These are phyloP conservation scores for Thalassarche chlororhynchos DNA, from an alignment of 2,113 vertebrate genomes.

Conservation along the genomic window DNA sequence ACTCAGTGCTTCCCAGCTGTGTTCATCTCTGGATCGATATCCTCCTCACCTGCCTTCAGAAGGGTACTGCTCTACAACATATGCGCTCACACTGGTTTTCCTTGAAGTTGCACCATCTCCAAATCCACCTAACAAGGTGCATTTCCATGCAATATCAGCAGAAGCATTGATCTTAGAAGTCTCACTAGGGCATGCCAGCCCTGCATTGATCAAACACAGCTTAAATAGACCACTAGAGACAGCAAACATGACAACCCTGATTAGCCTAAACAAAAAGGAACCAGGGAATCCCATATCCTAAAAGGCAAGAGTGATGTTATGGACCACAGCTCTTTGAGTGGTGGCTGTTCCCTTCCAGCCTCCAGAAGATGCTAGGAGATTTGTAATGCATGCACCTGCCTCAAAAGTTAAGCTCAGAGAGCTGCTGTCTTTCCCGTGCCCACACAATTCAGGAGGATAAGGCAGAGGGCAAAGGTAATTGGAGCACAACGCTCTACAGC, in stretches of 20 bases:
- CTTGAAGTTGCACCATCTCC: neutral
- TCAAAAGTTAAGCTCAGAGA: neutral
- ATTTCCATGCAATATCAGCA: neutral
- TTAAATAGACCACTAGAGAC: neutral
- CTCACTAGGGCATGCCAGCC: neutral
- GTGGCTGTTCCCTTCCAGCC: neutral
- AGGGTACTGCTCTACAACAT: neutral
- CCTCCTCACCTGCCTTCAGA: neutral
- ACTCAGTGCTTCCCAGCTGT: neutral
- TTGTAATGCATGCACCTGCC: neutral
- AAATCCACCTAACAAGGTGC: neutral
- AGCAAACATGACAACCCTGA: neutral
- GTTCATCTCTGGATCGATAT: neutral
- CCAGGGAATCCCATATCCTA: neutral
- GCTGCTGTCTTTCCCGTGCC: neutral
- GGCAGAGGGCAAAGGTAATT: neutral
- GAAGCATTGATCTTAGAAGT: neutral
- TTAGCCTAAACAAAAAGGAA: neutral
- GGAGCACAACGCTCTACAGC: neutral
- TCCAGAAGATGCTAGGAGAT: neutral
- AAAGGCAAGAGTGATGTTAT: neutral
- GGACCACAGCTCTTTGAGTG: neutral
- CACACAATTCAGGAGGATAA: neutral
- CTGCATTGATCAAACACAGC: neutral
- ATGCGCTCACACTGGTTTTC: fast-evolving